Conservation (phyloP, 2,113 vertebrate species). For the Pungitius pungitius region DNA sequence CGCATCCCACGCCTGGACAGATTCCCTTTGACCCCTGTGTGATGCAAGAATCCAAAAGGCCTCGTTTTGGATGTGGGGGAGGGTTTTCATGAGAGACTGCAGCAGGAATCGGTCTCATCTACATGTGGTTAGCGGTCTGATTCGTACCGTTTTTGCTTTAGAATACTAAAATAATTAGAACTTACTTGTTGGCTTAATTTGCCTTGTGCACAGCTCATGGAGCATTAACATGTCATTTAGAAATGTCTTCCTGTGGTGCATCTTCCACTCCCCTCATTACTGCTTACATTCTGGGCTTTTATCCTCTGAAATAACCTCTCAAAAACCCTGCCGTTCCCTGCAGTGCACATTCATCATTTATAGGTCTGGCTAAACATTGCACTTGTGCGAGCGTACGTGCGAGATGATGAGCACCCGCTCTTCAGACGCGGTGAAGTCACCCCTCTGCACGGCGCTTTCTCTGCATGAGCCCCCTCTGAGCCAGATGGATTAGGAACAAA, state of each 20-base stretch:
- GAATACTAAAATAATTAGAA: too few species aligned
- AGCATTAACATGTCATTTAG: slow-evolving; percentile 4
- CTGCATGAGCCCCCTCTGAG: slow-evolving; percentile 21
- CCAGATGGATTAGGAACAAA: too few species aligned
- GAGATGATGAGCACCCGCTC: slow-evolving; percentile 3
- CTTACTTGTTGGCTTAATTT: background rate
- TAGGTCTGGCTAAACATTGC: background rate
- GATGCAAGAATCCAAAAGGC: slow-evolving; percentile 6
- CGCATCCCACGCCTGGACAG: background rate
- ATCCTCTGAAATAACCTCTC: slow-evolving; percentile 13
- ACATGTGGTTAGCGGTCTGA: background rate
- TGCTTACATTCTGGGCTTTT: background rate
- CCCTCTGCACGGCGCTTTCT: slow-evolving; percentile 21
- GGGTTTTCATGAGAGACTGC: slow-evolving; percentile 21
- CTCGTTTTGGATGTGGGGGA: slow-evolving; percentile 10
- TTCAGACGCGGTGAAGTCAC: slow-evolving; percentile 8
- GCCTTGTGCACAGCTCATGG: background rate
- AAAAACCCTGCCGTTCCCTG: background rate
- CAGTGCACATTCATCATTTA: slow-evolving; percentile 33
- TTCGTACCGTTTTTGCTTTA: too few species aligned
- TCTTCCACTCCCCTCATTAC: background rate
- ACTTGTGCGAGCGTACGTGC: background rate
- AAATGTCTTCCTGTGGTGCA: background rate
- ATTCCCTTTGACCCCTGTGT: slow-evolving; percentile 31
- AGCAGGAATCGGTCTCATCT: slow-evolving; percentile 11